Evolutionary conservation across 1,140 invertebrate genomes (phyloP).

Genomic region (Antheraea mylitta): DNA sequence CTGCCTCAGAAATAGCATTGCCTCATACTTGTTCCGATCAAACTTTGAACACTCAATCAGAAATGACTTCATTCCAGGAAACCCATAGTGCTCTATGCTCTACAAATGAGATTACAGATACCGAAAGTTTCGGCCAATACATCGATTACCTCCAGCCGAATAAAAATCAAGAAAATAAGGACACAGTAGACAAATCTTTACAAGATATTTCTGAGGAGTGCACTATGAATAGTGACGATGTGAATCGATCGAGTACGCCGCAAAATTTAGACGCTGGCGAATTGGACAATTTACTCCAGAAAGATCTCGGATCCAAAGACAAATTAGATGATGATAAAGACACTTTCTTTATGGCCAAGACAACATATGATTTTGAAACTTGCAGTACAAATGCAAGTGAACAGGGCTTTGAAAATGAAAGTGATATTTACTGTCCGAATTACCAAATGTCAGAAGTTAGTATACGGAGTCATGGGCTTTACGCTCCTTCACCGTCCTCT

Average conservation of each 20-base stretch:
- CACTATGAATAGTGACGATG: conserved; percentile 65
- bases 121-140: conserved; percentile 75
- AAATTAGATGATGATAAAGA: conserved; percentile 65
- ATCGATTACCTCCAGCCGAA: conserved; percentile 67
- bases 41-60: conserved; percentile 74
- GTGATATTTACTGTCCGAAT: conserved; percentile 80
- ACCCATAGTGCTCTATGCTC: conserved; percentile 75
- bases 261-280: conserved; percentile 43
- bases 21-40: conserved; percentile 74
- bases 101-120: conserved; percentile 74
- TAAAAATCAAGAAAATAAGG: conserved; percentile 50
- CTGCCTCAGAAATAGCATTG: conserved; percentile 70
- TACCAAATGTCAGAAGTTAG: conserved; percentile 82
- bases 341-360: conserved; percentile 65
- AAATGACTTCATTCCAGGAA: conserved; percentile 73
- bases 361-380: conserved; percentile 75
- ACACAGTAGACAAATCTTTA: conserved; percentile 55
- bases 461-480: conserved; percentile 80
- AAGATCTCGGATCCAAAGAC: conserved; percentile 48
- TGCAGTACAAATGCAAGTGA: conserved; percentile 75
- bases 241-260: conserved; percentile 52
- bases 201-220: conserved; percentile 71
- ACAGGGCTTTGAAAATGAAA: conserved; percentile 77
- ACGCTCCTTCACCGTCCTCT: conserved; percentile 77
- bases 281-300: conserved; percentile 52